Conservation (phyloP, 2,797 vertebrate genomes). For the Cirrhinus molitorella region DNA sequence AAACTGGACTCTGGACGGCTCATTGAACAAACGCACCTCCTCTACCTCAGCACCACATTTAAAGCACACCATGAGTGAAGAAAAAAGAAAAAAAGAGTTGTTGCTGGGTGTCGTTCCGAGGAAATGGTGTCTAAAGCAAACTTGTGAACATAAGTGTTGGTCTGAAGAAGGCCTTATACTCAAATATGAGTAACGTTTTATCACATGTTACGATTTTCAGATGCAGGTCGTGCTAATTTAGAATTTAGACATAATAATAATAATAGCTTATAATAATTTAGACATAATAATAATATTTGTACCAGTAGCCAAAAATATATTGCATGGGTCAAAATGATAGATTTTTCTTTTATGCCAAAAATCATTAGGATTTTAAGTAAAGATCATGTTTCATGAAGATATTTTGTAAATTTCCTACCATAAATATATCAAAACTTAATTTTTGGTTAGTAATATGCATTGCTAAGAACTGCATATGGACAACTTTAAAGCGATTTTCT, state of each 20-base stretch:
- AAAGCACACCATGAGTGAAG: conserved; percentile 71
- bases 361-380: too few species aligned
- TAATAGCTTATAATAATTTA: too few species aligned
- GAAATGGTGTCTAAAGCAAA: conserved; percentile 77
- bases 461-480: too few species aligned
- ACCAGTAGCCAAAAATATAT: too few species aligned
- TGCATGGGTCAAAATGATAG: too few species aligned
- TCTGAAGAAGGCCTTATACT: conserved; percentile 68
- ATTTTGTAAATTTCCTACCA: too few species aligned
- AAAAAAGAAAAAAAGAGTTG: conserved; percentile 53
- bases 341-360: too few species aligned
- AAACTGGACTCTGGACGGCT: conserved; percentile 77
- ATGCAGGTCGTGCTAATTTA: neutral
- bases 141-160: conserved; percentile 68
- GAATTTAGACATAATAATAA: neutral
- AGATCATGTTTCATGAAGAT: too few species aligned
- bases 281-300: too few species aligned
- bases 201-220: neutral
- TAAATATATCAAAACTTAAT: too few species aligned
- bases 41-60: conserved; percentile 69
- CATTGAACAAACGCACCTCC: conserved; percentile 79
- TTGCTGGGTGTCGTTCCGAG: conserved; percentile 63
- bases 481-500: too few species aligned
- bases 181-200: conserved; percentile 59
- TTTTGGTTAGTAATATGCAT: too few species aligned